phyloP scores from a whole-genome alignment of 1,140 invertebrate species.

The Trichonephila clavata region DNA sequence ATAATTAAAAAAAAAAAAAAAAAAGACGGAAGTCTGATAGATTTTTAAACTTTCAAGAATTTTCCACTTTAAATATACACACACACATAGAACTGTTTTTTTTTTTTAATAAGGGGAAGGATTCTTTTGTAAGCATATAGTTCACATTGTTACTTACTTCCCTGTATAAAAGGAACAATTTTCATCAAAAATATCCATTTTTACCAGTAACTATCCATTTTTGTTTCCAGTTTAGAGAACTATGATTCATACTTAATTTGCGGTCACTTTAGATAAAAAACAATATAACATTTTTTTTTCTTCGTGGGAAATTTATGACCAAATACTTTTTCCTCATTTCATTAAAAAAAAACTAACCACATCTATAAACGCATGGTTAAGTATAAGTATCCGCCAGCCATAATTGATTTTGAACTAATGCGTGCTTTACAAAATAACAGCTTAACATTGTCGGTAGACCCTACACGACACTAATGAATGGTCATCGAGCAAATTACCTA shows the following conservation, averaged over 20 bases:
- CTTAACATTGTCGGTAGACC: not conserved
- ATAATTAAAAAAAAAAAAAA: too few species aligned
- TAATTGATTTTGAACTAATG: slow-evolving; percentile 7
- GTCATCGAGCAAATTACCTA: not conserved
- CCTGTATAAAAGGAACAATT: too few species aligned
- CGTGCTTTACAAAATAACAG: not conserved
- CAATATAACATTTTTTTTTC: not conserved
- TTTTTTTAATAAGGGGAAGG: too few species aligned
- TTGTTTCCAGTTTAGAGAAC: too few species aligned
- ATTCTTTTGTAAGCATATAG: too few species aligned
- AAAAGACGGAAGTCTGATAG: too few species aligned
- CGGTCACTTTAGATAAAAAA: not conserved
- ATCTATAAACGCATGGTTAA: not conserved
- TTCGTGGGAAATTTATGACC: not conserved
- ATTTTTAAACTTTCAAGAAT: too few species aligned
- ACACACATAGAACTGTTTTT: too few species aligned
- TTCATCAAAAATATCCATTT: too few species aligned
- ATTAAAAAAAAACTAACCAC: not conserved
- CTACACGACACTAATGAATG: not conserved
- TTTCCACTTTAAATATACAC: too few species aligned
- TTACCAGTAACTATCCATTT: too few species aligned
- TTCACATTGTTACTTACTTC: too few species aligned
- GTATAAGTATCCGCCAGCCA: not conserved
- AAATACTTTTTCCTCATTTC: not conserved
- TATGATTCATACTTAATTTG: not conserved